Conservation (phyloP, 2,797 vertebrate genomes). For the Ambastaia sidthimunki region DNA sequence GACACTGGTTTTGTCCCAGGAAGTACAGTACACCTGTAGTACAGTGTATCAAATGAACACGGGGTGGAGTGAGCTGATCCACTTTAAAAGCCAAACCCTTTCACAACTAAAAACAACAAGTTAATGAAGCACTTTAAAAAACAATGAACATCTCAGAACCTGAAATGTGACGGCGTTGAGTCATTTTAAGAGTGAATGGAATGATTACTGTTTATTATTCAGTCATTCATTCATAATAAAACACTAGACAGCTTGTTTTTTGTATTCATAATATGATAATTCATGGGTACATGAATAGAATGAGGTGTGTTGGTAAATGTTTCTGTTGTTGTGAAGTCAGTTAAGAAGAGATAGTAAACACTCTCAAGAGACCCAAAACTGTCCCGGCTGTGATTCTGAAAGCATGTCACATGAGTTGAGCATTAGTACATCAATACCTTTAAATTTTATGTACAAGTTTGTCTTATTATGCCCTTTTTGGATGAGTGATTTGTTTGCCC, state of each 20-base stretch:
- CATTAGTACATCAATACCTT: no score
- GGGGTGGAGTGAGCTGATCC: slow-evolving; percentile 18
- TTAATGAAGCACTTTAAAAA: slow-evolving; percentile 18
- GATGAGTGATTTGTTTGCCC: no score
- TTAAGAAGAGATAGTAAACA: neutral
- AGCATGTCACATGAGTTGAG: no score
- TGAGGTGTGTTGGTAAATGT: neutral
- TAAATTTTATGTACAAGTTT: no score
- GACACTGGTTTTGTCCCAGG: slow-evolving; percentile 51
- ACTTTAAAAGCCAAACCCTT: slow-evolving; percentile 28
- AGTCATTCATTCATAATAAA: no score
- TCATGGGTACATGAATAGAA: no score
- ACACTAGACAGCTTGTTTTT: no score
- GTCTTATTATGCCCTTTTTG: no score
- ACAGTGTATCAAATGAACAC: slow-evolving; percentile 54
- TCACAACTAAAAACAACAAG: slow-evolving; percentile 31
- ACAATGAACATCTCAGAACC: slow-evolving; percentile 1
- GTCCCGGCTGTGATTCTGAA: no score
- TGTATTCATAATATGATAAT: no score
- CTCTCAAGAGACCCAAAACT: no score
- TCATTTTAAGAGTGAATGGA: neutral
- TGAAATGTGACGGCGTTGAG: neutral
- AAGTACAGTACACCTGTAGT: slow-evolving; percentile 54
- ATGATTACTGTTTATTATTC: neutral
- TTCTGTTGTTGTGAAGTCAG: neutral